Conservation (phyloP, 2,888 invertebrate genomes). For the Pseudeuparius sepicola region DNA sequence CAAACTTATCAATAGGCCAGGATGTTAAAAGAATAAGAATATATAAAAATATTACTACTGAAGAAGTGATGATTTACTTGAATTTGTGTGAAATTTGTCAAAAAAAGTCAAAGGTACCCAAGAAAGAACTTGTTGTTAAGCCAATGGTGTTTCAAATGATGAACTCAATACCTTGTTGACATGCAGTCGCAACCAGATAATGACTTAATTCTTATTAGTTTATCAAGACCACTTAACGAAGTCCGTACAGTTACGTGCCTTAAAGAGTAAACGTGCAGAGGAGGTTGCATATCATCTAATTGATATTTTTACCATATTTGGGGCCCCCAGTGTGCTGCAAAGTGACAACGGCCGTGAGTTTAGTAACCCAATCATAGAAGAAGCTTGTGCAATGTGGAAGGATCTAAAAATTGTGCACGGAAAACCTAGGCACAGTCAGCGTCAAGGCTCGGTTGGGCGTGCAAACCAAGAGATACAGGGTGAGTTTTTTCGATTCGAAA, state of each 20-base stretch:
- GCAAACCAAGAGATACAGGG: slow-evolving; percentile 12
- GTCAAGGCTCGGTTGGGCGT: slow-evolving; percentile 11
- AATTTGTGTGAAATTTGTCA: too few species aligned
- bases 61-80: too few species aligned
- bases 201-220: slow-evolving; percentile 11
- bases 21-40: too few species aligned
- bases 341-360: slow-evolving; percentile 10
- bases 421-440: slow-evolving; percentile 10
- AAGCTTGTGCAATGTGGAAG: slow-evolving; percentile 15
- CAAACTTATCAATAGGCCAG: too few species aligned
- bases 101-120: too few species aligned
- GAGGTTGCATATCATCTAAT: slow-evolving; percentile 9
- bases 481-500: too few species aligned
- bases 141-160: too few species aligned
- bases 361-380: slow-evolving; percentile 11
- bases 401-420: slow-evolving; percentile 16
- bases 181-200: too few species aligned
- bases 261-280: slow-evolving; percentile 7
- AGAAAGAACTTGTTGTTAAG: too few species aligned
- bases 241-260: slow-evolving; percentile 7
- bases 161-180: too few species aligned
- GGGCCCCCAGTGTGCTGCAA: slow-evolving; percentile 10
- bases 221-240: slow-evolving; percentile 14
- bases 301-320: slow-evolving; percentile 11
- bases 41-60: too few species aligned